Evolutionary conservation across 2,888 invertebrate genomes (phyloP), one percentile per base, ranked within the genome.

Genomic region (Mimachlamys varia): DNA sequence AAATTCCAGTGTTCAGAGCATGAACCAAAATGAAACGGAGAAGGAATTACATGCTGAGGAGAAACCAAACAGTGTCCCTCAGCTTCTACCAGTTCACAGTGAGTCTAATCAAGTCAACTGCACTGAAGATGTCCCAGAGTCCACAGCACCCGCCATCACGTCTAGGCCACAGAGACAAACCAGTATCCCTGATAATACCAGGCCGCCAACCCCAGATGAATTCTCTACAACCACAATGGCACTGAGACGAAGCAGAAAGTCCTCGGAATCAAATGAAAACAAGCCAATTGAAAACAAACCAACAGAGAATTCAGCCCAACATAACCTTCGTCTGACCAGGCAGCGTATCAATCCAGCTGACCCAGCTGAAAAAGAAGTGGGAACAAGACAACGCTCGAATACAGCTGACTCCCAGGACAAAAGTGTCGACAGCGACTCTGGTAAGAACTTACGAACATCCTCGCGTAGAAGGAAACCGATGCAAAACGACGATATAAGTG

Each of bases 381-480:
- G 88, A 33, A 76, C 76, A 76, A 76, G 76, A 76, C 76, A 76
- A 33, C 76, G 76, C 13, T 76, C 76, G 27, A 76, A 76, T 27
- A 76, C 76, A 12, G 76, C 76, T 15, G 76, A 76, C 22, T 76
- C 76, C 38, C 89, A 89, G 50, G 50, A 88, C 27, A 87, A 87
- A 33, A 89, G 38, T 49, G n/a, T 38, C 0, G 89, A 89, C 37
- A 55, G 88, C 55, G 38, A 87, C 10, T 88, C 88, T 15, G 33
- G 76, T 76, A 89, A 89, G 50, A 55, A 38, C 58, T n/a, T 87
- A 19, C 88, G 89, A 37, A 87, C 87, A 53, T 89, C 76, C 17
- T 76, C 89, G 13, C 55, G 89, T n/a, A 89, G 89, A 88, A 50
- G 89, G 50, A 89, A 89, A 76, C 53, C 88, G 55, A 22, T 87